A percentile compares a stretch with the other conserved stretches of the same genome.
phyloP scores from a whole-genome alignment of 2,888 invertebrate species.

The Rhopalosiphum nymphaeae region DNA sequence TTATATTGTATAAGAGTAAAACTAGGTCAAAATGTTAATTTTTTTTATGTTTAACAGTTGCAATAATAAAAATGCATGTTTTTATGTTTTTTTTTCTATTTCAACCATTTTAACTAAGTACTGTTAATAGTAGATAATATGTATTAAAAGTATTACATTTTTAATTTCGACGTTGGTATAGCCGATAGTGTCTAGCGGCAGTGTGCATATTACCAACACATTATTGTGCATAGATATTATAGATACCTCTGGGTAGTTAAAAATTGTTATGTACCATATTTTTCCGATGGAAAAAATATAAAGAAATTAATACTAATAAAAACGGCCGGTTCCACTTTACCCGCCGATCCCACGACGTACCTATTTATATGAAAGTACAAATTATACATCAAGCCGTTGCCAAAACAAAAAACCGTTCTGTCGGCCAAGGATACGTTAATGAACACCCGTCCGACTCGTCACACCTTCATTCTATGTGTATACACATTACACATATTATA shows the following conservation, averaged over 20 bases:
- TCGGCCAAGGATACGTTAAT: constrained; percentile 25
- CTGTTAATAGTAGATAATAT: not conserved
- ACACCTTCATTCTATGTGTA: constrained; percentile 8
- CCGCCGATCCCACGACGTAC: not conserved
- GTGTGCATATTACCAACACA: not conserved
- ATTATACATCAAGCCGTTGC: constrained; percentile 16
- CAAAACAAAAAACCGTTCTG: constrained; percentile 35
- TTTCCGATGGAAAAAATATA: not conserved
- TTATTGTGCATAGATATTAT: not conserved
- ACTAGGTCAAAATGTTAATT: not conserved
- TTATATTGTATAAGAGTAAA: not conserved
- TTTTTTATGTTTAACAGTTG: not conserved
- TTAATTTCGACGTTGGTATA: not conserved
- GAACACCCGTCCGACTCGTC: constrained; percentile 22
- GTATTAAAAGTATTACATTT: not conserved
- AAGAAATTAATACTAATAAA: not conserved
- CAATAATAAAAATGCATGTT: not conserved
- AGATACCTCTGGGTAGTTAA: not conserved
- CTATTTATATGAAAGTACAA: not conserved
- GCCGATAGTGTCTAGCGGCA: not conserved
- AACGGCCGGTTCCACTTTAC: not conserved
- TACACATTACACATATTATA: not conserved
- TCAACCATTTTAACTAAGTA: not conserved
- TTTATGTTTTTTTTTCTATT: not conserved
- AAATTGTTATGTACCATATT: constrained; percentile 3